These are phyloP conservation scores for Rhadina sibilatrix DNA, from an alignment of 2,113 vertebrate species.

Conservation along the genomic window DNA sequence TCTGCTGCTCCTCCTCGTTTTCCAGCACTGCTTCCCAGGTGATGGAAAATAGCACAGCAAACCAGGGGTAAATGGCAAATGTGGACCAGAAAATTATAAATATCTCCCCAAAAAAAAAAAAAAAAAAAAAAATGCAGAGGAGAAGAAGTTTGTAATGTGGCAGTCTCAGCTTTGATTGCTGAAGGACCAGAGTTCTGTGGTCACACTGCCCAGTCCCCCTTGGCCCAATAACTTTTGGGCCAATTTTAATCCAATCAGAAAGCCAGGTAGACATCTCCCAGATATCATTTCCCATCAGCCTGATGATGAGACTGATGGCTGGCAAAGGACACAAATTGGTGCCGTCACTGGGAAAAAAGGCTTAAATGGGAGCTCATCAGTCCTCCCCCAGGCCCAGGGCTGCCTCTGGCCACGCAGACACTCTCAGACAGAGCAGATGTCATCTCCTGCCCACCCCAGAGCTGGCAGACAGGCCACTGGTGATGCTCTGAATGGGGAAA, in stretches of 20 bases:
- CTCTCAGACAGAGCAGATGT: background rate
- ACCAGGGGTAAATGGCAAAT: background rate
- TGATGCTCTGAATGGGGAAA: background rate
- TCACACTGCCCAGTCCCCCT: background rate
- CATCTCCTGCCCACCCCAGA: background rate
- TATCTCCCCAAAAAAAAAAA: too few relatives aligned
- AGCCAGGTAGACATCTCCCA: conserved; percentile 1
- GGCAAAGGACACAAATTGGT: background rate
- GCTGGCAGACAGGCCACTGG: background rate
- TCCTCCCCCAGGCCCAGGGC: background rate
- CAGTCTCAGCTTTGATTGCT: background rate
- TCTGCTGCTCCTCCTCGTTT: background rate
- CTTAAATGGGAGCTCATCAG: background rate
- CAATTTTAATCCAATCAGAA: background rate
- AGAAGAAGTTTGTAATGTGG: background rate
- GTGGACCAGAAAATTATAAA: background rate
- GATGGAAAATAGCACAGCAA: background rate
- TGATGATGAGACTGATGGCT: conserved; percentile 14
- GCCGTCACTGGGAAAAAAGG: background rate
- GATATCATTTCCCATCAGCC: background rate
- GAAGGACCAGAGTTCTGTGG: background rate
- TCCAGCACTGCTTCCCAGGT: background rate
- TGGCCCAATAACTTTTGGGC: background rate
- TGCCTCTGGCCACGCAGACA: background rate
- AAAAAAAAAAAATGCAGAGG: background rate